These are phyloP conservation scores for Epinephelus moara DNA, from an alignment of 2,113 vertebrate species.

Conservation along the genomic window DNA sequence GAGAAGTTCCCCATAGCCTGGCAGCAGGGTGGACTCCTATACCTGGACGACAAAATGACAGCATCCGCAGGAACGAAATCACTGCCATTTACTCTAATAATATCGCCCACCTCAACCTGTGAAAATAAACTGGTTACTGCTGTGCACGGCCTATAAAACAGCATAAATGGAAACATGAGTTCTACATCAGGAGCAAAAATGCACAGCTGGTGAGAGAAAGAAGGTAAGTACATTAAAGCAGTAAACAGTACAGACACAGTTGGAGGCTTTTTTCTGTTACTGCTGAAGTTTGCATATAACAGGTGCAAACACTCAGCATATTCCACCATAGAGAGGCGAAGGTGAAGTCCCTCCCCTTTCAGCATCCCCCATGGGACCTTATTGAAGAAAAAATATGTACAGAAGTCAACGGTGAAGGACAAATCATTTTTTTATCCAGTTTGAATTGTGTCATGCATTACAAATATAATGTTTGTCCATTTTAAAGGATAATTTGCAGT, in stretches of 20 bases:
- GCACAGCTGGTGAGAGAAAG: constrained; percentile 27
- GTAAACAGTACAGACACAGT: constrained; percentile 10
- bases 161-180: constrained; percentile 20
- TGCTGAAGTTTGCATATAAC: constrained; percentile 9
- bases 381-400: no score
- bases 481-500: no score
- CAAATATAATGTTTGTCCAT: no score
- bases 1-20: constrained; percentile 77
- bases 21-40: constrained; percentile 85
- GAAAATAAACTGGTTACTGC: constrained; percentile 93
- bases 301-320: background rate
- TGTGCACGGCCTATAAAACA: constrained; percentile 61
- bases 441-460: no score
- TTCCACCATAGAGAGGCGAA: background rate
- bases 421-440: no score
- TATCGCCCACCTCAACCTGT: constrained; percentile 98
- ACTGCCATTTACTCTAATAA: constrained; percentile 98
- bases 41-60: constrained; percentile 98
- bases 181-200: constrained; percentile 15
- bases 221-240: constrained; percentile 19
- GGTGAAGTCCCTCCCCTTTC: no score
- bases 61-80: constrained; percentile 97
- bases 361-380: no score
- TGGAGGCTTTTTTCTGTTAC: constrained; percentile 28
- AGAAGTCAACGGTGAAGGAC: no score